Evolutionary conservation across 2,888 invertebrate species (phyloP).

Genomic region (Pedicia rivosa): DNA sequence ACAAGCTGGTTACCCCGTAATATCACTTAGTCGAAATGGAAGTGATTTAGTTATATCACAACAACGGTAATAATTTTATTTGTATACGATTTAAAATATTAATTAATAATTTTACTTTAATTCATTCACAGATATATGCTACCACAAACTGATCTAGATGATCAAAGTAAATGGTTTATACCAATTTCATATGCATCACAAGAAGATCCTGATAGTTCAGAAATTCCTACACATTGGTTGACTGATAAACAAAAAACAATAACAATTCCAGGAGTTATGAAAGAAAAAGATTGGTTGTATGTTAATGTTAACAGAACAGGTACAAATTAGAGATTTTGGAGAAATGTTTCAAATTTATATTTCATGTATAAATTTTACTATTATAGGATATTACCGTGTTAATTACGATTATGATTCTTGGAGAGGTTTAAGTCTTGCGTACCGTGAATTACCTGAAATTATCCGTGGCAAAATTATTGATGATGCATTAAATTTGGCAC

Average conservation of each 20-base stretch:
- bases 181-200: slow-evolving; percentile 28
- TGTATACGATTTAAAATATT: too few relatives aligned
- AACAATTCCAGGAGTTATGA: slow-evolving; percentile 18
- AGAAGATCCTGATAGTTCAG: slow-evolving; percentile 20
- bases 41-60: slow-evolving; percentile 22
- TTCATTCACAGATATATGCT: too few relatives aligned
- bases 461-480: slow-evolving; percentile 53
- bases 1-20: slow-evolving; percentile 50
- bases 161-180: slow-evolving; percentile 23
- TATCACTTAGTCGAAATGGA: slow-evolving; percentile 35
- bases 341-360: slow-evolving; percentile 10
- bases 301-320: slow-evolving; percentile 6
- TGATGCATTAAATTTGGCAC: slow-evolving; percentile 44
- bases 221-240: slow-evolving; percentile 27
- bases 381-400: slow-evolving; percentile 45
- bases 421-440: slow-evolving; percentile 36
- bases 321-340: neutral
- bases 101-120: too few relatives aligned
- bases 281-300: slow-evolving; percentile 7
- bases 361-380: slow-evolving; percentile 32
- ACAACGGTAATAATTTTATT: too few relatives aligned
- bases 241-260: slow-evolving; percentile 20
- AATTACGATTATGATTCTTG: slow-evolving; percentile 48
- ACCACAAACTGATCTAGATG: slow-evolving; percentile 21
- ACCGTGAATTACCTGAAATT: slow-evolving; percentile 37